Evolutionary conservation across 2,888 invertebrate species (phyloP).

Genomic region (Brachyptera putata): DNA sequence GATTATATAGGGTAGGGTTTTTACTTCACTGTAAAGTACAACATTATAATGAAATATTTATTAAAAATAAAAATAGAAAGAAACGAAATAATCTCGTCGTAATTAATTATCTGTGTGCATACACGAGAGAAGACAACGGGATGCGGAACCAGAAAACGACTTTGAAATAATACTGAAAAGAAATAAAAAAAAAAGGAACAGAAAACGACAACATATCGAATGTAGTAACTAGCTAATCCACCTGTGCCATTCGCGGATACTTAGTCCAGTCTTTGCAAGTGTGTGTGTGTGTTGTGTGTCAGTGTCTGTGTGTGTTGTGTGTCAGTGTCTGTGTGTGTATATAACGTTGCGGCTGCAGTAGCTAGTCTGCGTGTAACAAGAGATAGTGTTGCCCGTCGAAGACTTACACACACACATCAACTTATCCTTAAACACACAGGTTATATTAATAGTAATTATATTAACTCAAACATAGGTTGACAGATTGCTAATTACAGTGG

Average conservation of each 20-base stretch:
- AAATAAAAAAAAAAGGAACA: slow-evolving; percentile 1
- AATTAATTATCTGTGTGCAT: slow-evolving; percentile 4
- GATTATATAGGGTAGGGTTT: background rate
- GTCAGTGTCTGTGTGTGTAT: background rate
- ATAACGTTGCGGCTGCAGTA: background rate
- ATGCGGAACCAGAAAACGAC: slow-evolving; percentile 14
- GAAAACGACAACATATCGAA: background rate
- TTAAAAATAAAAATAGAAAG: too few relatives aligned
- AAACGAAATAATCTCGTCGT: background rate
- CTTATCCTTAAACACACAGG: too few relatives aligned
- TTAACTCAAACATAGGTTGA: too few relatives aligned
- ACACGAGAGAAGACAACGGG: background rate
- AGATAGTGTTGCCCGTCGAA: too few relatives aligned
- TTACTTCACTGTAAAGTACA: too few relatives aligned
- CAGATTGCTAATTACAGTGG: too few relatives aligned
- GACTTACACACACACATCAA: too few relatives aligned
- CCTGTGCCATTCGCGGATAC: background rate
- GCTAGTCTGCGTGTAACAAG: too few relatives aligned
- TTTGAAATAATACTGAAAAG: background rate
- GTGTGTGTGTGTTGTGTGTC: too few relatives aligned
- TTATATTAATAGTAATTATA: too few relatives aligned
- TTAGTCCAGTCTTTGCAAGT: background rate
- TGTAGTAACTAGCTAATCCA: background rate
- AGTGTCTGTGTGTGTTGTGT: background rate
- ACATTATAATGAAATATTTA: too few relatives aligned